Base-by-base conservation (phyloP, 1,140 invertebrate species). In the Drosophila sproati region DNA sequence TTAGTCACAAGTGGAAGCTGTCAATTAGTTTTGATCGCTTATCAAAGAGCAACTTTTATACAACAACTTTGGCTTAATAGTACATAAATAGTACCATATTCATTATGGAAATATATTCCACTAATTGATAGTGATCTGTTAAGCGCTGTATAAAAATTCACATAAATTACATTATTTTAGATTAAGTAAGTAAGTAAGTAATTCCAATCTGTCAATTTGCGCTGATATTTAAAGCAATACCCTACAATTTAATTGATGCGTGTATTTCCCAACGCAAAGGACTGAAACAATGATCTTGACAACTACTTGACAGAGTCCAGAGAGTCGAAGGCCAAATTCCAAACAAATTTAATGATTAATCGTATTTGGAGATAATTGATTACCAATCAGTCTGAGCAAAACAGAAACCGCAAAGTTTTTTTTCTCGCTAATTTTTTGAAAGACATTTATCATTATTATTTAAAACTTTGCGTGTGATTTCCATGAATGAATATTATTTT, bases 251-350 rank as follows among this genome's bases (percentile, higher is more conserved):
- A 20, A 20, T 20, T 20, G 20, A 20, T 20, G 20, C 20, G 0
- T 10, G 7, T 10, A 41, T 10, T 41, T 7, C 34, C n/a, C 4
- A 10, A 2, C 35, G 34, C 12, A 45, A 69, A 43, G 37, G 28
- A 39, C 10, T n/a, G n/a, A n/a, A 4, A 20, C 37, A 52, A 52
- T 54, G 39, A 56, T 41, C 41, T 45, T 31, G 28, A n/a, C 5
- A 31, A 32, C 34, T 64, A 5, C 8, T 52, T 41, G n/a, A n/a
- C 37, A 59, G 35, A 20, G 54, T 39, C 43, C 45, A 34, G 12
- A 47, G 6, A n/a, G 39, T 60, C 41, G 39, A 60, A 60, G 63
- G 52, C 12, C 34, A 31, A 10, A 35, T 28, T 51, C 3, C 47
- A 29, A 41, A 39, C 28, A n/a, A 29, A 31, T 0, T 4, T 8